phyloP scores from a whole-genome alignment of 2,113 vertebrate genomes.

The Hipposideros armiger region DNA sequence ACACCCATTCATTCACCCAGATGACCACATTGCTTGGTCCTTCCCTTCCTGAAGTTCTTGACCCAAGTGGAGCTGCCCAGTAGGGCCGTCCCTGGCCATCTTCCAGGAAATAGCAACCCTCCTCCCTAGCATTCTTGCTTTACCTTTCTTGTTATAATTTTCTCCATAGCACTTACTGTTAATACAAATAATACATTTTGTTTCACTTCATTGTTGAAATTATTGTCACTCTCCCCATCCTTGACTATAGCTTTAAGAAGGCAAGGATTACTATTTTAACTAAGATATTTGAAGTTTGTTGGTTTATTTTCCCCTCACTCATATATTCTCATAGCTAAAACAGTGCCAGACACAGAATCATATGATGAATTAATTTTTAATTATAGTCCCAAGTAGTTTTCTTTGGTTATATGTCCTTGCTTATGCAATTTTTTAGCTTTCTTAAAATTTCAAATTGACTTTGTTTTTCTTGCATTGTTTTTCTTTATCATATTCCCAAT shows the following conservation, averaged over 20 bases:
- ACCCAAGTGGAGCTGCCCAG: background rate
- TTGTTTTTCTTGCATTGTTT: background rate
- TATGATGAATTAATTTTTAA: conserved; percentile 39
- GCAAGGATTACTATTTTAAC: background rate
- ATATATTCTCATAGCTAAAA: background rate
- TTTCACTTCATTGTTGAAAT: conserved; percentile 41
- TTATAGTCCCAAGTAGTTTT: background rate
- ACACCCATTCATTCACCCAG: background rate
- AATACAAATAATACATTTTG: background rate
- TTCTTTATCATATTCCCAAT: background rate
- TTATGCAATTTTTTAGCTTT: background rate
- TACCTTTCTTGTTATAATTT: background rate
- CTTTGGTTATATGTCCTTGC: conserved; percentile 7
- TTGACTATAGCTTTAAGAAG: background rate
- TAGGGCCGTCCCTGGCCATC: background rate
- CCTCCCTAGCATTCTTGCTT: background rate
- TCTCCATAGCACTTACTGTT: background rate
- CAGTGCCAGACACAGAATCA: background rate
- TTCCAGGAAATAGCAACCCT: background rate
- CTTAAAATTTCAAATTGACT: conserved; percentile 37
- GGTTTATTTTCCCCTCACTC: background rate
- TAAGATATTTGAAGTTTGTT: background rate
- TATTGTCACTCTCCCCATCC: background rate
- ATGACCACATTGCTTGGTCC: background rate
- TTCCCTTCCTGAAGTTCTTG: conserved; percentile 32